A percentile compares a stretch with the other conserved stretches of the same genome.
These are phyloP conservation scores for Clostera curtula DNA, from an alignment of 2,888 invertebrate genomes.

Conservation along the genomic window DNA sequence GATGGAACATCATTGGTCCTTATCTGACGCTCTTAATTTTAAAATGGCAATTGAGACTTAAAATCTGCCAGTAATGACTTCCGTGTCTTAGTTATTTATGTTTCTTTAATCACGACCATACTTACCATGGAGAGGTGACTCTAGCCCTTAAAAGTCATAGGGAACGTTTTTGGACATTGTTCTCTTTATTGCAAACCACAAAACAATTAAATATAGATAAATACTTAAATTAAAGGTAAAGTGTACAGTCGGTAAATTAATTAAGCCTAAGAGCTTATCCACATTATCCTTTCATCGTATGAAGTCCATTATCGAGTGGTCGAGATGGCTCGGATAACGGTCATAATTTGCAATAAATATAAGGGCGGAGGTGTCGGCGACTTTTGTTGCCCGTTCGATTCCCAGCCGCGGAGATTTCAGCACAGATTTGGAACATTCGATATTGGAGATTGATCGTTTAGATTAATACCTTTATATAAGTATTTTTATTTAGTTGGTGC, in stretches of 20 bases:
- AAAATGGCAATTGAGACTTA: too few species aligned
- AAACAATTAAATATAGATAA: too few species aligned
- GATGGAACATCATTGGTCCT: too few species aligned
- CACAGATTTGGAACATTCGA: conserved; percentile 5
- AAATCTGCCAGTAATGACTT: too few species aligned
- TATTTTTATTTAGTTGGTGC: neutral
- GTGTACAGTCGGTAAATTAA: neutral
- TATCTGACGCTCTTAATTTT: too few species aligned
- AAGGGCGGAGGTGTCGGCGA: conserved; percentile 53
- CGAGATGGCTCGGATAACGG: conserved; percentile 58
- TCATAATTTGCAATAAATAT: conserved; percentile 73
- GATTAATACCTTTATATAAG: neutral
- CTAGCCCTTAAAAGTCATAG: too few species aligned
- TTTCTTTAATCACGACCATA: too few species aligned
- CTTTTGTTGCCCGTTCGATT: conserved; percentile 39
- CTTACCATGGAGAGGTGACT: too few species aligned
- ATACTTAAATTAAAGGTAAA: too few species aligned
- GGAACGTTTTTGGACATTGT: too few species aligned
- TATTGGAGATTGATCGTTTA: conserved; percentile 1
- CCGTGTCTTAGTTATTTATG: too few species aligned
- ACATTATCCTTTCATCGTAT: conserved; percentile 31
- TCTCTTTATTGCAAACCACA: too few species aligned
- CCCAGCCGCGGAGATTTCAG: conserved; percentile 23
- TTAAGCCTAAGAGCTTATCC: conserved; percentile 25
- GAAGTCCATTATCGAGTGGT: conserved; percentile 64